Conservation (phyloP, 1,140 invertebrate genomes). For the Notospermus geniculatus region DNA sequence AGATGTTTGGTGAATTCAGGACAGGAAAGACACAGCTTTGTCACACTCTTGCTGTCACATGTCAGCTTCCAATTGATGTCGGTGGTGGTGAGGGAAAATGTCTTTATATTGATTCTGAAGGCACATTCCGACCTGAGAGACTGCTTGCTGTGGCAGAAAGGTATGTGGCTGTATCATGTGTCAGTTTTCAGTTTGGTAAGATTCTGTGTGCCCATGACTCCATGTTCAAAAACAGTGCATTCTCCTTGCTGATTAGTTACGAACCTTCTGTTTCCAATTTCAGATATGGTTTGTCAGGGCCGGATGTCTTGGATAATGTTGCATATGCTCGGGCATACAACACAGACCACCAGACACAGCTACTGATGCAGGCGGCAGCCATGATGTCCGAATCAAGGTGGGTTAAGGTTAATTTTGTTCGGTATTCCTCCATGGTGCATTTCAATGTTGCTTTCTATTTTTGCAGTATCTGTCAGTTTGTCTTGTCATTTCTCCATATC, state of each 20-base stretch:
- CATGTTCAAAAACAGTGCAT: no score
- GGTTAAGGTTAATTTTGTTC: slow-evolving; percentile 28
- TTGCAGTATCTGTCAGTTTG: no score
- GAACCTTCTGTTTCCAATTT: slow-evolving; percentile 12
- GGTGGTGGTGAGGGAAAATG: slow-evolving; percentile 98
- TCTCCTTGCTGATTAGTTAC: no score
- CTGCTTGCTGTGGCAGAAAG: slow-evolving; percentile 60
- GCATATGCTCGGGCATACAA: slow-evolving; percentile 95
- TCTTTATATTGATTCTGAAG: slow-evolving; percentile 97
- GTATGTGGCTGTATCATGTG: slow-evolving; percentile 32
- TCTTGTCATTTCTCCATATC: no score
- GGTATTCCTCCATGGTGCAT: no score
- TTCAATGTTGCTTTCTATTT: no score
- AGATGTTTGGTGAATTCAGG: slow-evolving; percentile 98
- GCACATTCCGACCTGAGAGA: slow-evolving; percentile 78
- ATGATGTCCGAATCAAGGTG: slow-evolving; percentile 97
- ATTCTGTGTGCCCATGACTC: no score
- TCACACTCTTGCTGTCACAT: slow-evolving; percentile 96
- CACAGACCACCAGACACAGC: slow-evolving; percentile 92
- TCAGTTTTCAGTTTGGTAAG: no score
- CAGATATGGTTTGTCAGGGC: slow-evolving; percentile 78
- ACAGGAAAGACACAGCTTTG: slow-evolving; percentile 98
- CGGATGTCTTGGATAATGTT: slow-evolving; percentile 93
- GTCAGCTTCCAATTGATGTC: slow-evolving; percentile 93
- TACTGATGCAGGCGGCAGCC: slow-evolving; percentile 87